Conservation (phyloP, 2,113 vertebrate species). For the Psammodynastes pulverulentus region DNA sequence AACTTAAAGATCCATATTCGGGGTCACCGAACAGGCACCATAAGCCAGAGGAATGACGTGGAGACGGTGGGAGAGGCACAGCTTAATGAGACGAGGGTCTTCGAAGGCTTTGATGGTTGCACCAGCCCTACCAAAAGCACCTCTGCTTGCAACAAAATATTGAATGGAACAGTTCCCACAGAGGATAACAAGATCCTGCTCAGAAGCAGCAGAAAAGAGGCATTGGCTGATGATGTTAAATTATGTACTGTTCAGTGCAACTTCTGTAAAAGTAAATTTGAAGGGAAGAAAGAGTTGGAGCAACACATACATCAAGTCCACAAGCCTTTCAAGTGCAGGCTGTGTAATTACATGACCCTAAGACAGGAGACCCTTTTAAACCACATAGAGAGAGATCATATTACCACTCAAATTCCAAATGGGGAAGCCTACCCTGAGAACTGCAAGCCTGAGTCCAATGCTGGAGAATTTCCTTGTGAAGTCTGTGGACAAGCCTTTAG, state of each 20-base stretch:
- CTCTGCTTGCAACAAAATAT: conserved; percentile 85
- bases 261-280: conserved; percentile 77
- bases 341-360: conserved; percentile 81
- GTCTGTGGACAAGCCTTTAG: conserved; percentile 89
- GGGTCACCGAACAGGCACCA: conserved; percentile 86
- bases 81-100: conserved; percentile 76
- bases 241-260: conserved; percentile 64
- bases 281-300: conserved; percentile 76
- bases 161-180: conserved; percentile 70
- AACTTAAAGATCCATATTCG: conserved; percentile 96
- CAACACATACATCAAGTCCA: conserved; percentile 77
- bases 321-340: conserved; percentile 82
- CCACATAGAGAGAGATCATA: conserved; percentile 88
- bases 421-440: conserved; percentile 65
- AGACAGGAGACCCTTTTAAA: conserved; percentile 86
- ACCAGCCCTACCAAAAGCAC: conserved; percentile 90
- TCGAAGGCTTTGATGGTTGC: conserved; percentile 82
- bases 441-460: conserved; percentile 66
- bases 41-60: conserved; percentile 77
- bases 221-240: conserved; percentile 44
- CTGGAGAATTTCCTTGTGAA: conserved; percentile 84
- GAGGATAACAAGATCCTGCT: conserved; percentile 78
- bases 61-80: conserved; percentile 76
- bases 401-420: conserved; percentile 78
- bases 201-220: conserved; percentile 81